A percentile compares a stretch with the other conserved stretches of the same genome.
Conservation (phyloP, 2,888 invertebrate genomes). For the Pogonocherus hispidulus region DNA sequence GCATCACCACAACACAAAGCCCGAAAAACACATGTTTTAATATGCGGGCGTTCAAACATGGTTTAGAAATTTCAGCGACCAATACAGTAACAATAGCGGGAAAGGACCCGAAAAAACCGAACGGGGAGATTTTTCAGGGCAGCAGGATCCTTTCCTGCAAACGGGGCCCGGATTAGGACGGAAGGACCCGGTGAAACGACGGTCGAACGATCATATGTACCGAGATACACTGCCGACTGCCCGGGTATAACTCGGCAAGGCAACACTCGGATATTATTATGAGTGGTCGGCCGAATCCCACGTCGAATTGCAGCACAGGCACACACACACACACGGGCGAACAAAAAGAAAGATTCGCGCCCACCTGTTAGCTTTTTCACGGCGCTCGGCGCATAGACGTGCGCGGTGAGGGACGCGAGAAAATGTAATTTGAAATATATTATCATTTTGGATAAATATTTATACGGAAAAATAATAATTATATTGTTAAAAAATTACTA, state of each 20-base stretch:
- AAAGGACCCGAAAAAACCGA: background rate
- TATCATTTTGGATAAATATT: too few relatives aligned
- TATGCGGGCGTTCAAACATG: background rate
- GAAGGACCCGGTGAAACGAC: conserved; percentile 21
- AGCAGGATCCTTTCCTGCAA: background rate
- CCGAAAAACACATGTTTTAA: conserved; percentile 16
- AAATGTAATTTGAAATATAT: too few relatives aligned
- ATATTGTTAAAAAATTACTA: too few relatives aligned
- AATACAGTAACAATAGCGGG: conserved; percentile 7
- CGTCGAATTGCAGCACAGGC: conserved; percentile 58
- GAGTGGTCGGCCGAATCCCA: conserved; percentile 64
- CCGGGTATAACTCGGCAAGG: too few relatives aligned
- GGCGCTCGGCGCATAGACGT: conserved; percentile 14
- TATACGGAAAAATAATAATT: too few relatives aligned
- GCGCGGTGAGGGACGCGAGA: too few relatives aligned
- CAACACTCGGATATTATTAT: conserved; percentile 20
- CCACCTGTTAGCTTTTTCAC: conserved; percentile 63
- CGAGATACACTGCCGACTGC: conserved; percentile 56
- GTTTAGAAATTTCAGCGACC: conserved; percentile 25
- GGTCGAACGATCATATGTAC: conserved; percentile 58
- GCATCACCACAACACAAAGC: background rate
- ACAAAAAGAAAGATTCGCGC: conserved; percentile 60
- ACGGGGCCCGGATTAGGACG: background rate
- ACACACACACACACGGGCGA: conserved; percentile 41
- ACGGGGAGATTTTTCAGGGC: background rate